Evolutionary conservation across 2,113 vertebrate species (phyloP).

Genomic region (Pelmatolapia mariae): DNA sequence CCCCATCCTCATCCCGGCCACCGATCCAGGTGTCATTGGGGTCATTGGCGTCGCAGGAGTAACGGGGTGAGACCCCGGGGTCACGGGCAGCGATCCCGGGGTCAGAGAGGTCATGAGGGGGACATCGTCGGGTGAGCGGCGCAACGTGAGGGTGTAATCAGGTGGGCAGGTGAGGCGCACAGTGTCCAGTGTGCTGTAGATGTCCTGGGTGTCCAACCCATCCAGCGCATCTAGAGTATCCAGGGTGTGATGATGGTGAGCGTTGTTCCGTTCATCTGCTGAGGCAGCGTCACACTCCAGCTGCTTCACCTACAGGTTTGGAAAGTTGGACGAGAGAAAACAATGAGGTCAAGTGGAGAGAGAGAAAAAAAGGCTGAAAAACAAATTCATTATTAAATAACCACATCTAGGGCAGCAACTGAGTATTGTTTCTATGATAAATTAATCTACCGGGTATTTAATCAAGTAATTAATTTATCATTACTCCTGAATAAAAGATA

Average conservation of each 20-base stretch:
- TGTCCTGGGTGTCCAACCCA: slow-evolving; percentile 70
- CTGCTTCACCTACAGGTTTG: slow-evolving; percentile 79
- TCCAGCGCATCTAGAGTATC: slow-evolving; percentile 69
- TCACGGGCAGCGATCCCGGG: slow-evolving; percentile 65
- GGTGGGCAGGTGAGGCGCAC: slow-evolving; percentile 88
- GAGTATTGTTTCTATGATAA: neutral
- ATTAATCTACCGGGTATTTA: neutral
- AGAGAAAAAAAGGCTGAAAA: neutral
- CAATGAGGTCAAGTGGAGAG: neutral
- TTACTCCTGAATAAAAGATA: neutral
- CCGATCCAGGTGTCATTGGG: slow-evolving; percentile 90
- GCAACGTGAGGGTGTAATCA: slow-evolving; percentile 91
- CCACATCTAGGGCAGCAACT: neutral
- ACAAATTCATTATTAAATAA: neutral
- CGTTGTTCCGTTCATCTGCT: slow-evolving; percentile 78
- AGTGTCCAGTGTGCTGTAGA: slow-evolving; percentile 77
- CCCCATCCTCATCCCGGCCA: slow-evolving; percentile 84
- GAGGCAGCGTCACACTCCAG: slow-evolving; percentile 87
- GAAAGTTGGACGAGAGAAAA: neutral
- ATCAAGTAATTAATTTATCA: neutral
- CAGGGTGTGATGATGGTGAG: slow-evolving; percentile 67
- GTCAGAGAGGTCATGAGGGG: slow-evolving; percentile 91
- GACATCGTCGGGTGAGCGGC: slow-evolving; percentile 89
- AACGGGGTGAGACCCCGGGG: slow-evolving; percentile 67
- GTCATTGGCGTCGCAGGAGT: slow-evolving; percentile 73